phyloP scores from a whole-genome alignment of 2,113 vertebrate species.

The Marmota monax region DNA sequence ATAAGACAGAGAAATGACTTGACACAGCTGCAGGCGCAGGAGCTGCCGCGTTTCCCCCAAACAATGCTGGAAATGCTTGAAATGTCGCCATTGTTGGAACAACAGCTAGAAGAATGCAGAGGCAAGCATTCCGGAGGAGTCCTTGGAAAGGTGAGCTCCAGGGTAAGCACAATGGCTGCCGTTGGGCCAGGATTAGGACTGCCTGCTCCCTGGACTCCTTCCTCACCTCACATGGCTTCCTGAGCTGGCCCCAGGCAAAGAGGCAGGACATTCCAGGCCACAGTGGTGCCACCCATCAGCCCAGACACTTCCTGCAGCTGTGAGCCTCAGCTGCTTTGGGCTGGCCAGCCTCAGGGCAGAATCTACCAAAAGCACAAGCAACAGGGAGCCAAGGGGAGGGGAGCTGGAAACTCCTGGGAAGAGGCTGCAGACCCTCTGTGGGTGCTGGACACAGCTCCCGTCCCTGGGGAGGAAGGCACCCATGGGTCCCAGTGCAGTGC shows the following conservation, averaged over 20 bases:
- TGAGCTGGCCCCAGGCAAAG: not conserved
- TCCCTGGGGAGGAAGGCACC: rapidly evolving
- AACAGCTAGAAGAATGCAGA: not conserved
- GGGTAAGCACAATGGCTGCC: rapidly evolving
- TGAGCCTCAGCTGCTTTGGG: not conserved
- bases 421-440: rapidly evolving
- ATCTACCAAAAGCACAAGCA: not conserved
- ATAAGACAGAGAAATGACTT: constrained; percentile 78
- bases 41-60: not conserved
- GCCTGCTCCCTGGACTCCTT: not conserved
- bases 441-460: rapidly evolving
- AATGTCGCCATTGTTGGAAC: not conserved
- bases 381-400: rapidly evolving
- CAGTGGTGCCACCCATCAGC: constrained; percentile 27
- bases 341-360: not conserved
- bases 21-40: not conserved
- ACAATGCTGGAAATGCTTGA: constrained; percentile 13
- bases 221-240: not conserved
- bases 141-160: not conserved
- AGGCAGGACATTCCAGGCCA: not conserved
- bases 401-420: rapidly evolving
- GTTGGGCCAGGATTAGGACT: rapidly evolving
- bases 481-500: rapidly evolving
- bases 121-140: not conserved
- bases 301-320: not conserved